Evolutionary conservation across 2,888 invertebrate genomes (phyloP), one percentile per base, ranked within the genome.

Genomic region (Parnassius orleans): DNA sequence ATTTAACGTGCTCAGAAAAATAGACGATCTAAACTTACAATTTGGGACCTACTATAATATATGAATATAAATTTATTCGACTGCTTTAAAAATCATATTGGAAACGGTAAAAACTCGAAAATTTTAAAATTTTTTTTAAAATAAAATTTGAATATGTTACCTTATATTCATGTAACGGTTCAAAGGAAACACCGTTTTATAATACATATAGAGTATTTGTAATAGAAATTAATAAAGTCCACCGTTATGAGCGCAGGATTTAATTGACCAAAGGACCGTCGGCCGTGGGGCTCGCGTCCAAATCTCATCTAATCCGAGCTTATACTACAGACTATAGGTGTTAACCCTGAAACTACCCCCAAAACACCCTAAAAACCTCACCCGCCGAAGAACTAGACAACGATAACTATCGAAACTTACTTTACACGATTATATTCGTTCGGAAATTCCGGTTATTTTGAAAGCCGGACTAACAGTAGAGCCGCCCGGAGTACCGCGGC

Each of bases 231-330:
- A 77, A 75, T 75, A 74, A 74, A 75, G 68, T 69, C 72, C 70
- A 73, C 78, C 77, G 77, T 83, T 79, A 78, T 81, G 84, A 84
- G 83, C 78, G 69, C 68, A 72, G 81, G 87, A 80, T 83, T 87
- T 81, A 84, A 83, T 77, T 87, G 90, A 87, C 88, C 90, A 81
- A 79, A 82, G 82, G 84, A 78, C 83, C 71, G 80, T 70, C 62
- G 70, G 74, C 73, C 59, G 77, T 78, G 69, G 76, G 78, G 77
- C 69, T 77, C 76, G 69, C 78, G 76, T 79, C 85, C 86, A 87
- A 90, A 86, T 86, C 89, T 80, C 78, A 77, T 79, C 74, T 92
- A 90, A 92, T 92, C 92, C 91, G 83, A 75, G 86, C 81, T 79
- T 77, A 81, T 33, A 84, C 82, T 86, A 87, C 89, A 88, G 87